Conservation (phyloP, 2,888 invertebrate genomes). For the Clostera curtula region DNA sequence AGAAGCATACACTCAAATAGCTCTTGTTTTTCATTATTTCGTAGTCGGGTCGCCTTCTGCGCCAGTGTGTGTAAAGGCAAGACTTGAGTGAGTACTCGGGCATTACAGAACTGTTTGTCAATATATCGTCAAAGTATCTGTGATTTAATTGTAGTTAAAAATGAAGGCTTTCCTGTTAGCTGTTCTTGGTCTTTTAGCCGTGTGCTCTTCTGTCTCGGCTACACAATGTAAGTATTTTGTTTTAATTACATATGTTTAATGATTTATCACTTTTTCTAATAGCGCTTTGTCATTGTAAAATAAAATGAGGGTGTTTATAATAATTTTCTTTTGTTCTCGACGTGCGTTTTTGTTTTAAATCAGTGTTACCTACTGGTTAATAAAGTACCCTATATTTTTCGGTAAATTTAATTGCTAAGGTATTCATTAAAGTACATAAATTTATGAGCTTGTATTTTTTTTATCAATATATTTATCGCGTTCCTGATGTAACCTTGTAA, state of each 20-base stretch:
- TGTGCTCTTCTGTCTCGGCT: constrained; percentile 66
- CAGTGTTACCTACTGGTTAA: no score
- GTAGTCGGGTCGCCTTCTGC: constrained; percentile 84
- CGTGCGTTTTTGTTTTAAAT: no score
- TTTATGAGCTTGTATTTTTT: no score
- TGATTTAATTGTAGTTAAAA: constrained; percentile 56
- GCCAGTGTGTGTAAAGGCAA: constrained; percentile 94
- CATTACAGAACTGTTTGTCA: constrained; percentile 24
- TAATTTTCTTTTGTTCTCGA: no score
- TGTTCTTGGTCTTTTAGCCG: constrained; percentile 63
- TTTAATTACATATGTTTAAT: constrained; percentile 4
- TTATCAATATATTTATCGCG: no score
- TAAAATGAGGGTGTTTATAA: no score
- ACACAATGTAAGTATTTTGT: constrained; percentile 79
- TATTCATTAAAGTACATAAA: no score
- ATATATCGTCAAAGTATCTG: constrained; percentile 64
- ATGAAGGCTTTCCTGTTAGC: constrained; percentile 75
- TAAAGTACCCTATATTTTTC: no score
- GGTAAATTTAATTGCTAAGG: no score
- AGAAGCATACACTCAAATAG: constrained; percentile 40
- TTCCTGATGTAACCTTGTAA: no score
- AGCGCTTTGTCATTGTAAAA: no score
- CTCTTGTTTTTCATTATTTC: constrained; percentile 41
- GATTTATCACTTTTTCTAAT: no score
- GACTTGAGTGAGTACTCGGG: constrained; percentile 49